A percentile compares a stretch with the other conserved stretches of the same genome.
Evolutionary conservation across 2,888 invertebrate species (phyloP).

Genomic region (Isotomurus palustris): DNA sequence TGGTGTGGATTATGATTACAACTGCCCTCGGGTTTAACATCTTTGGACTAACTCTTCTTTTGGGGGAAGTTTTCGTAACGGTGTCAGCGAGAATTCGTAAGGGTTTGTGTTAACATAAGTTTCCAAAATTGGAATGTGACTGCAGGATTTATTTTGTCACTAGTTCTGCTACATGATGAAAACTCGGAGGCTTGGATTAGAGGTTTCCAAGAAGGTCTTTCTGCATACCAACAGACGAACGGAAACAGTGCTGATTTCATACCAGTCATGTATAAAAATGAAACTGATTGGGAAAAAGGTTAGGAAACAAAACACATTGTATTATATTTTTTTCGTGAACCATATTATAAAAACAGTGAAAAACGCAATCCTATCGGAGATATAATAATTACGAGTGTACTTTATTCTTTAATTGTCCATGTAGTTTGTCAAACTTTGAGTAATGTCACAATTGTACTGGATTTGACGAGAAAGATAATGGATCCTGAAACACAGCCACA

Average conservation of each 20-base stretch:
- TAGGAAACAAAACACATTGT: background rate
- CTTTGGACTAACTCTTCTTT: background rate
- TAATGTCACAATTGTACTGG: slow-evolving; percentile 58
- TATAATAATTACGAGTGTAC: no score
- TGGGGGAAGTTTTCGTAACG: background rate
- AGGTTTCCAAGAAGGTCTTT: slow-evolving; percentile 31
- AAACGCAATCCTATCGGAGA: no score
- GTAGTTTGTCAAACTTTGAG: slow-evolving; percentile 59
- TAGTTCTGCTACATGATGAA: slow-evolving; percentile 37
- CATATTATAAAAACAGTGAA: no score
- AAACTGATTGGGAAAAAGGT: slow-evolving; percentile 40
- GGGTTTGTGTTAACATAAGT: background rate
- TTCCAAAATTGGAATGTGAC: no score
- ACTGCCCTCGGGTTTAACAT: no score
- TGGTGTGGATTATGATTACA: no score
- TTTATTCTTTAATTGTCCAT: no score
- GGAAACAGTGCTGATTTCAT: slow-evolving; percentile 31
- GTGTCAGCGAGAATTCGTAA: slow-evolving; percentile 17
- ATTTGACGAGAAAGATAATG: slow-evolving; percentile 54
- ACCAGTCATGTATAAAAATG: slow-evolving; percentile 35
- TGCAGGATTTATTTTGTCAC: background rate
- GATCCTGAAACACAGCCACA: slow-evolving; percentile 36
- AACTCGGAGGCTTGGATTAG: slow-evolving; percentile 26
- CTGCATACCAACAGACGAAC: slow-evolving; percentile 29
- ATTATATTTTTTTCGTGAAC: no score